Base-by-base conservation (phyloP, 2,888 invertebrate genomes). In the Ornithoptera alexandrae region DNA sequence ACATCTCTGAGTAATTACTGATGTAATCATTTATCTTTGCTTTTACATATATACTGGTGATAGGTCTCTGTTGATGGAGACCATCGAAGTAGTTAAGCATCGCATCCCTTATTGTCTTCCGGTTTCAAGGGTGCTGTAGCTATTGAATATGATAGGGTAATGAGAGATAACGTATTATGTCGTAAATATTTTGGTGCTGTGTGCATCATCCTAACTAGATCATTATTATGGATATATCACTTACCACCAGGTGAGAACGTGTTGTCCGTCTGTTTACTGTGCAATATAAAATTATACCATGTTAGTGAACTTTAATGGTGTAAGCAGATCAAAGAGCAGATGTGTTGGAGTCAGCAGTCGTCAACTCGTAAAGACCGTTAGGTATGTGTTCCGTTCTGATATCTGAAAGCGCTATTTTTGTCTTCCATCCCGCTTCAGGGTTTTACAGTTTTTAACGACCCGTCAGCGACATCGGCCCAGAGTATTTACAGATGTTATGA, bases 281-380 rank as follows among this genome's bases (percentile, higher is more conserved):
- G 30, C 30, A 30, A 30, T 30, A 30, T 30, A 30, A 30, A 30
- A 30, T 30, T 39, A 39, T 10, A 39, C 5, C 10, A 53, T 53
- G 17, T 53, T 18, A 17, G n/a, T 24, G 22, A 18, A 69, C 46
- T 56, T 59, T 46, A 36, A 12, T 56, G 69, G 58, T 62, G 53
- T 58, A 56, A 66, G 63, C 39, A 70, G 63, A 63, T 70, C 70
- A 70, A 70, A 70, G 70, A n/a, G 30, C 56, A n/a, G 8, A 50
- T 56, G 66, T 63, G 53, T 67, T 64, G 10, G 20, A 67, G 62
- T 18, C 62, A 18, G 67, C 59, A 63, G 60, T 67, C 67, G 64
- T 67, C 63, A 70, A 70, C 62, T 64, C 67, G 59, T 70, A 70
- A 67, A 70, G 60, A 66, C 62, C 46, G 62, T 59, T 67, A 58